These are phyloP conservation scores for Criorhina ranunculi DNA, from an alignment of 2,888 invertebrate species.

Conservation along the genomic window DNA sequence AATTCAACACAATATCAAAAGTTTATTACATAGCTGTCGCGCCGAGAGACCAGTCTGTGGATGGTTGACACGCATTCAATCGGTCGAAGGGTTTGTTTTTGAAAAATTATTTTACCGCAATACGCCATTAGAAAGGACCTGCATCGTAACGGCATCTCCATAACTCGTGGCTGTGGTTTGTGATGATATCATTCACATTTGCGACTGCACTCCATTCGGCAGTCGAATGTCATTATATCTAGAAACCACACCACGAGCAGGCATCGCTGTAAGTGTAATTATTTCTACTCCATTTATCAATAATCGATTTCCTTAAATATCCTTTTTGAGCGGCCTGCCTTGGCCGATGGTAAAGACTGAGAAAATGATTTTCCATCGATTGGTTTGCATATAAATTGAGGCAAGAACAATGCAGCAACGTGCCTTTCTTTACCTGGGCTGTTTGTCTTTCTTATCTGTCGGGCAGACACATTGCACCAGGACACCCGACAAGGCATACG, in stretches of 20 bases:
- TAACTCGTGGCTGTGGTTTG: background rate
- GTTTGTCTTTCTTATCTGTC: slow-evolving; percentile 55
- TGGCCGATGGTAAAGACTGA: slow-evolving; percentile 18
- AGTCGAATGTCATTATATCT: slow-evolving; percentile 44
- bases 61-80: slow-evolving; percentile 33
- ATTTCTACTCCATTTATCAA: slow-evolving; percentile 72
- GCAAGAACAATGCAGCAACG: background rate
- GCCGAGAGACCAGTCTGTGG: background rate
- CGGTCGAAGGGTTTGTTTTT: slow-evolving; percentile 39
- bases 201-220: background rate
- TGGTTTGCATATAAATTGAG: slow-evolving; percentile 56
- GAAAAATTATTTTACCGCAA: slow-evolving; percentile 66
- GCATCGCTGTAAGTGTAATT: slow-evolving; percentile 59
- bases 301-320: slow-evolving; percentile 71
- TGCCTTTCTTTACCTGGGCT: slow-evolving; percentile 9
- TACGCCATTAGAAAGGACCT: slow-evolving; percentile 55
- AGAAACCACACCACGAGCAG: background rate
- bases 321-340: slow-evolving; percentile 11
- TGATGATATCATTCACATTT: background rate
- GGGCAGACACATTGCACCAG: slow-evolving; percentile 41
- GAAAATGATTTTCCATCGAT: slow-evolving; percentile 62
- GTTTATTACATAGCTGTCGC: slow-evolving; percentile 25
- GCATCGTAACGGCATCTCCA: background rate
- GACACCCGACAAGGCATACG: background rate
- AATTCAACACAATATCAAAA: slow-evolving; percentile 14